phyloP scores from a whole-genome alignment of 2,888 invertebrate genomes.

The Netelia melanura region DNA sequence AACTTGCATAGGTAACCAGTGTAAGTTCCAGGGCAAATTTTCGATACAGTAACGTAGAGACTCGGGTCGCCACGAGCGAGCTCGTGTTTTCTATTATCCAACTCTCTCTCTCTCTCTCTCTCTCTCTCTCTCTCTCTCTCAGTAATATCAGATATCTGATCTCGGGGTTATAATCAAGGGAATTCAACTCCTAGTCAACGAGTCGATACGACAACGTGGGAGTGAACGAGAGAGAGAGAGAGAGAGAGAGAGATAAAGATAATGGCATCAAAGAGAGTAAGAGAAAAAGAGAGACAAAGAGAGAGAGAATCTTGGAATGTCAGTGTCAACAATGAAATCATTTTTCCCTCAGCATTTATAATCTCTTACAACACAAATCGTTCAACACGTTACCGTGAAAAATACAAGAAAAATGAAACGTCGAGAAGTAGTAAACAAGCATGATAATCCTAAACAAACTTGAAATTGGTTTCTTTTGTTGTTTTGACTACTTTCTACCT shows the following conservation, averaged over 20 bases:
- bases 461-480: too few relatives aligned
- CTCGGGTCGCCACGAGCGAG: constrained; percentile 10
- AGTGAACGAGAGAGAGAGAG: constrained; percentile 29
- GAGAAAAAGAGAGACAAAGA: constrained; percentile 36
- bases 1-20: background rate
- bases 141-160: constrained; percentile 67
- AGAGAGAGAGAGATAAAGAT: constrained; percentile 29
- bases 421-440: too few relatives aligned
- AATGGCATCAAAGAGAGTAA: constrained; percentile 19
- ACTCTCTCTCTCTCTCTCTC: constrained; percentile 38
- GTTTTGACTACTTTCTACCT: too few relatives aligned
- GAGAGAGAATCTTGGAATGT: constrained; percentile 64
- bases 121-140: constrained; percentile 31
- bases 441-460: too few relatives aligned
- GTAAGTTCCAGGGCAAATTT: constrained; percentile 21
- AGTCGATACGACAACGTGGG: constrained; percentile 58
- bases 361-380: constrained; percentile 28
- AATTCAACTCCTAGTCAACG: constrained; percentile 63
- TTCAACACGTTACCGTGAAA: background rate
- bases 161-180: constrained; percentile 61
- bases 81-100: constrained; percentile 66
- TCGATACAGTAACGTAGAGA: constrained; percentile 23
- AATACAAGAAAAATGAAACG: background rate
- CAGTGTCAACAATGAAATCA: constrained; percentile 73
- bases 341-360: constrained; percentile 50